A percentile compares a stretch with the other conserved stretches of the same genome.
Conservation (phyloP, 2,888 invertebrate species). For the Poecilus cupreus region DNA sequence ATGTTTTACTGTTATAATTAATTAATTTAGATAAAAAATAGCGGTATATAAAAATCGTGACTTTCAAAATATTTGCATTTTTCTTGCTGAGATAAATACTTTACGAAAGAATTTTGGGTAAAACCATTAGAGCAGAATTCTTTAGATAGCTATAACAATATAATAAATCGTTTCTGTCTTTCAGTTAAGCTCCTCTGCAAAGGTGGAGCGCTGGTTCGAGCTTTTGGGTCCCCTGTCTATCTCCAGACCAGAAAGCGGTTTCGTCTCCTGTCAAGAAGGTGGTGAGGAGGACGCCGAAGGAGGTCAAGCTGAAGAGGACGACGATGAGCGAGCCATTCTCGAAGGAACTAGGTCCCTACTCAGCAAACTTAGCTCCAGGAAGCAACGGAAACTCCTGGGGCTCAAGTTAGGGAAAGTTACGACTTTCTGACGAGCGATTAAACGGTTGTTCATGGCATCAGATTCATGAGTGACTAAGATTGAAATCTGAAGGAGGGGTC, state of each 20-base stretch:
- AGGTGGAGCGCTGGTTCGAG: slow-evolving; percentile 89
- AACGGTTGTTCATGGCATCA: slow-evolving; percentile 30
- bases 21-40: neutral
- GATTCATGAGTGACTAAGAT: slow-evolving; percentile 17
- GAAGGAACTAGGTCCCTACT: slow-evolving; percentile 81
- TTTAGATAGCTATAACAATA: neutral
- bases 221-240: slow-evolving; percentile 79
- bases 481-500: neutral
- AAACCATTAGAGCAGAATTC: neutral
- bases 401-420: slow-evolving; percentile 83
- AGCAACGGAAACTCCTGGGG: slow-evolving; percentile 81
- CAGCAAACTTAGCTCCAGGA: slow-evolving; percentile 81
- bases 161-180: slow-evolving; percentile 58
- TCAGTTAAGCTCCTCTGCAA: slow-evolving; percentile 84
- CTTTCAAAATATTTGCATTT: slow-evolving; percentile 11
- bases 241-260: slow-evolving; percentile 86
- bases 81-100: neutral
- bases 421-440: slow-evolving; percentile 75
- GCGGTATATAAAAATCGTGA: neutral
- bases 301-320: slow-evolving; percentile 70
- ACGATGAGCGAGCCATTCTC: slow-evolving; percentile 78
- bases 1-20: neutral
- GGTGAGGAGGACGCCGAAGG: slow-evolving; percentile 72
- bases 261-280: slow-evolving; percentile 79
- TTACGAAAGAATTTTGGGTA: neutral